phyloP scores from a whole-genome alignment of 1,140 invertebrate species.

The Saccostrea cuccullata region DNA sequence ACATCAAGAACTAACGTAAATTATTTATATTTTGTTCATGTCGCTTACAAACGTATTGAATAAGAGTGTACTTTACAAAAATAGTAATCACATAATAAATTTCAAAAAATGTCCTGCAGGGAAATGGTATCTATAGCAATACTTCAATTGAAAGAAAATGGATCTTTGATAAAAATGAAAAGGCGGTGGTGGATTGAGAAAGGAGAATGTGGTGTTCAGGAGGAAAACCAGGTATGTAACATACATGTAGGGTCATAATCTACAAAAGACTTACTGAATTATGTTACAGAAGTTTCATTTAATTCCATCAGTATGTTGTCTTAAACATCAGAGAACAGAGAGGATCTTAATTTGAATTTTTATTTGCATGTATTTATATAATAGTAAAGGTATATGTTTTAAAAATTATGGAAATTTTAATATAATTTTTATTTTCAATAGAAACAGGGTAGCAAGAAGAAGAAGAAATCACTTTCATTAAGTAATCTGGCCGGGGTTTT shows the following conservation, averaged over 20 bases:
- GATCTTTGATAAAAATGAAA: slow-evolving; percentile 94
- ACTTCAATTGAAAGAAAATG: slow-evolving; percentile 93
- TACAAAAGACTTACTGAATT: background rate
- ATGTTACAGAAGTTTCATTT: background rate
- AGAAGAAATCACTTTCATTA: slow-evolving; percentile 93
- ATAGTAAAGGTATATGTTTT: too few species aligned
- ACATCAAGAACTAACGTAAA: slow-evolving; percentile 83
- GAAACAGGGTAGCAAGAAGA: slow-evolving; percentile 87
- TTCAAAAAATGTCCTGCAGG: slow-evolving; percentile 60
- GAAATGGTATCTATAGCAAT: slow-evolving; percentile 85
- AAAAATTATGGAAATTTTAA: background rate
- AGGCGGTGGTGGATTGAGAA: slow-evolving; percentile 99
- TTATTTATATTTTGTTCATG: background rate
- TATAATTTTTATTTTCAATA: background rate
- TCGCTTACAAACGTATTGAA: too few species aligned
- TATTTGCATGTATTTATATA: too few species aligned
- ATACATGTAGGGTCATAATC: background rate
- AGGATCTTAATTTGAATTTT: too few species aligned
- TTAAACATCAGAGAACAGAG: too few species aligned
- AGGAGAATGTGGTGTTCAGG: slow-evolving; percentile 84
- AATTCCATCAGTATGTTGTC: background rate
- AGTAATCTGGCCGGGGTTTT: slow-evolving; percentile 99
- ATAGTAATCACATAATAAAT: too few species aligned
- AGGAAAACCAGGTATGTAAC: background rate
- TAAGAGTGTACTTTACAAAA: too few species aligned